A percentile compares a stretch with the other conserved stretches of the same genome.
phyloP scores from a whole-genome alignment of 2,797 vertebrate species.

The Merluccius polli region DNA sequence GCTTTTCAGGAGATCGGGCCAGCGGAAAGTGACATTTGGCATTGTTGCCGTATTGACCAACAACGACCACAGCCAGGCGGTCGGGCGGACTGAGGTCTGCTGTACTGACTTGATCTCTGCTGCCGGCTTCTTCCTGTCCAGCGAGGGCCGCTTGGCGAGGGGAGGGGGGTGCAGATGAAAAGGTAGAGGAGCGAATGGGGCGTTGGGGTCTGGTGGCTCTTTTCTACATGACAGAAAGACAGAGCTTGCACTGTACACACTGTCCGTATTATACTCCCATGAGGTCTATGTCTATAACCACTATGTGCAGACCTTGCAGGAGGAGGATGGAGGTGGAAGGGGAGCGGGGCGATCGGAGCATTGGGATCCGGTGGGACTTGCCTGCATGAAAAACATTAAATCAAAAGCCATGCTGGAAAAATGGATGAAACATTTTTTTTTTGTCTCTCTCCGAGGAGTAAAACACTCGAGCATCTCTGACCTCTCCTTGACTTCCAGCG shows the following conservation, averaged over 20 bases:
- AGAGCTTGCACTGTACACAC: neutral
- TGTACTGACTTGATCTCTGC: conserved; percentile 28
- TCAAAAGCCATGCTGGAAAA: neutral
- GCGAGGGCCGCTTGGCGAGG: conserved; percentile 54
- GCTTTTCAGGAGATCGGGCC: neutral
- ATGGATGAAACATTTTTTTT: neutral
- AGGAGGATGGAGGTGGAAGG: conserved; percentile 69
- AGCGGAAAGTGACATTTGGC: neutral
- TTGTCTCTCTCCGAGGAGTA: neutral
- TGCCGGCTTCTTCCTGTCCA: conserved; percentile 66
- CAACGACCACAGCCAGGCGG: conserved; percentile 8
- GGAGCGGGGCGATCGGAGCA: conserved; percentile 64
- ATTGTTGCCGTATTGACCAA: conserved; percentile 5
- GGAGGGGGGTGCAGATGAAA: conserved; percentile 71
- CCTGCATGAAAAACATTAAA: conserved; percentile 50
- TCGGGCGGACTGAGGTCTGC: neutral
- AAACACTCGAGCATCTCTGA: conserved; percentile 41
- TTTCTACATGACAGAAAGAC: conserved; percentile 65
- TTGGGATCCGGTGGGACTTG: conserved; percentile 67
- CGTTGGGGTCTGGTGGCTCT: conserved; percentile 67
- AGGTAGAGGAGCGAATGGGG: conserved; percentile 67
- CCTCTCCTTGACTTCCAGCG: conserved; percentile 69
- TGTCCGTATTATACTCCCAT: too few species aligned
- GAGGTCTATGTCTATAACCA: too few species aligned
- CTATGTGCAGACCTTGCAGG: conserved; percentile 66